A percentile compares a stretch with the other conserved stretches of the same genome.
These are phyloP conservation scores for Drosophila flavopinicola DNA, from an alignment of 2,888 invertebrate species.

Conservation along the genomic window DNA sequence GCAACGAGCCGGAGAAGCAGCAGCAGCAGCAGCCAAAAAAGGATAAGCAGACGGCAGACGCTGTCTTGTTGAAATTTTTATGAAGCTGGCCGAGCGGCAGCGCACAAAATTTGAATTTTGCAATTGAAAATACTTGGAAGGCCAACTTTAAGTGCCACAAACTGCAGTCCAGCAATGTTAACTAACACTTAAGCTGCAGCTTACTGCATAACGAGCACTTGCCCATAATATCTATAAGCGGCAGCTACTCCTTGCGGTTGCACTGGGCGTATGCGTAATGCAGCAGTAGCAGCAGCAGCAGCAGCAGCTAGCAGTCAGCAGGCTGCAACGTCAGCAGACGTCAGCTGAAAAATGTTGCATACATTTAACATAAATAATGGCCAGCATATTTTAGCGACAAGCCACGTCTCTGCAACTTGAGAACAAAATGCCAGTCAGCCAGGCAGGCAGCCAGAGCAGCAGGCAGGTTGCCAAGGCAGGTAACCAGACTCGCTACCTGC, in stretches of 20 bases:
- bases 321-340: conserved; percentile 32
- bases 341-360: conserved; percentile 59
- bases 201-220: conserved; percentile 27
- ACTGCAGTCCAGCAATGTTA: conserved; percentile 38
- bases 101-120: conserved; percentile 47
- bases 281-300: not conserved
- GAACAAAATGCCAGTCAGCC: conserved; percentile 22
- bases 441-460: conserved; percentile 5
- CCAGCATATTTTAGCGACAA: conserved; percentile 62
- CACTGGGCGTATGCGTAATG: conserved; percentile 26
- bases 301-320: conserved; percentile 6
- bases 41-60: conserved; percentile 11
- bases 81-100: conserved; percentile 41
- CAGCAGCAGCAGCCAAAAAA: conserved; percentile 9
- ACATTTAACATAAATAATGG: conserved; percentile 70
- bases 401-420: conserved; percentile 41
- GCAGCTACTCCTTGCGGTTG: conserved; percentile 22
- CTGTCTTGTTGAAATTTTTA: conserved; percentile 67
- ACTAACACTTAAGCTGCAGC: conserved; percentile 36
- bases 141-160: conserved; percentile 48
- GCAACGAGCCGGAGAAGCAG: conserved; percentile 54
- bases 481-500: conserved; percentile 17
- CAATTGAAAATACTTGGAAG: conserved; percentile 37
- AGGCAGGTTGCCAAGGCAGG: conserved; percentile 11
- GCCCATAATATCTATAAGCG: conserved; percentile 23